A percentile compares a stretch with the other conserved stretches of the same genome.
Conservation (phyloP, 1,140 invertebrate genomes). For the Microplitis mediator region DNA sequence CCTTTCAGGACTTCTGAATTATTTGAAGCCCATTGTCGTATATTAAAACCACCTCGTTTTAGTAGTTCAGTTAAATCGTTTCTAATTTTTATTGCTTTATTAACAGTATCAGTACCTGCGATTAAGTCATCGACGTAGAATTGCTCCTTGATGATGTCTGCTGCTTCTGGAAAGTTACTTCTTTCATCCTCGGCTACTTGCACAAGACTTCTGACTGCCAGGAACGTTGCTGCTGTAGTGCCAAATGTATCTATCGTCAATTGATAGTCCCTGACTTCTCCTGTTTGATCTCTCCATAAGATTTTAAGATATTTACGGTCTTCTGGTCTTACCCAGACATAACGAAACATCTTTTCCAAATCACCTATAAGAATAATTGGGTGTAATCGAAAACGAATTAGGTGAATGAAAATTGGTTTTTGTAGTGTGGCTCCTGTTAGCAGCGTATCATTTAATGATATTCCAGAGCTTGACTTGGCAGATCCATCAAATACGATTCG, state of each 20-base stretch:
- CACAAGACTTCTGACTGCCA: constrained; percentile 34
- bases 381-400: constrained; percentile 38
- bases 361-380: constrained; percentile 41
- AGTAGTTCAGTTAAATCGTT: constrained; percentile 43
- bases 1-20: constrained; percentile 31
- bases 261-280: constrained; percentile 10
- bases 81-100: constrained; percentile 20
- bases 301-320: constrained; percentile 47
- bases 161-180: constrained; percentile 37
- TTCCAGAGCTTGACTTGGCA: constrained; percentile 22
- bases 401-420: constrained; percentile 32
- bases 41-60: constrained; percentile 33
- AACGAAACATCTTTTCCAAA: constrained; percentile 55
- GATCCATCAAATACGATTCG: constrained; percentile 43
- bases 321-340: constrained; percentile 36
- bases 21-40: constrained; percentile 50
- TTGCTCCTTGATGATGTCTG: constrained; percentile 37
- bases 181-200: constrained; percentile 45
- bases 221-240: constrained; percentile 26
- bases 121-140: constrained; percentile 52
- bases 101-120: constrained; percentile 20
- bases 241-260: constrained; percentile 36
- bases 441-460: constrained; percentile 7
- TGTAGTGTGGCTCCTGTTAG: neutral
- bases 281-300: constrained; percentile 39